Conservation (phyloP, 1,140 invertebrate species). For the honey bee (Apis mellifera) region DNA sequence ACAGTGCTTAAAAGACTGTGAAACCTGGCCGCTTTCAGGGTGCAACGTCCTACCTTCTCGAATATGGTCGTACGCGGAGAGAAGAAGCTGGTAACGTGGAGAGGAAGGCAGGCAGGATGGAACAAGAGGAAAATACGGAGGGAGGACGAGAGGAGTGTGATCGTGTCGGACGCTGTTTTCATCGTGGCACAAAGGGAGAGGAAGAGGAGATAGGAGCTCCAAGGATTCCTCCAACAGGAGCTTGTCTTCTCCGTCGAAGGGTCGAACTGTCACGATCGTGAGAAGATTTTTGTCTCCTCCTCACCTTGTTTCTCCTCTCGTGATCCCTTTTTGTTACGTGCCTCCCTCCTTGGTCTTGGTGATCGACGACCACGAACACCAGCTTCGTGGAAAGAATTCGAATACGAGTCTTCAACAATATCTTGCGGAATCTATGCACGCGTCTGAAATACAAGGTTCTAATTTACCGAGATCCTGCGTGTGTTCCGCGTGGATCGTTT, state of each 20-base stretch:
- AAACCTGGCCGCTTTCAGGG: constrained; percentile 54
- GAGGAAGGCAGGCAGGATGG: background rate
- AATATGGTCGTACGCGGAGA: constrained; percentile 54
- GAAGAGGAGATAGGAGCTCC: background rate
- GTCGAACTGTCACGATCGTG: constrained; percentile 46
- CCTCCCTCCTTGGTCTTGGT: background rate
- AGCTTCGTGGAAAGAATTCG: constrained; percentile 2
- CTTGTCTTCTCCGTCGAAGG: constrained; percentile 27
- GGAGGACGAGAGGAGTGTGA: constrained; percentile 61
- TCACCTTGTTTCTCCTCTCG: constrained; percentile 26
- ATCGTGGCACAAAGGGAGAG: constrained; percentile 37
- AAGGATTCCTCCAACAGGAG: constrained; percentile 39
- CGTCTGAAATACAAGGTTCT: background rate
- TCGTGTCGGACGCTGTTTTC: background rate
- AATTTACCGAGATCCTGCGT: constrained; percentile 23
- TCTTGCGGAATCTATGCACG: constrained; percentile 5
- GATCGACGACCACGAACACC: constrained; percentile 14
- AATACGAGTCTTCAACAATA: constrained; percentile 10
- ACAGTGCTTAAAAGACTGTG: constrained; percentile 57
- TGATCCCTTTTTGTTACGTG: constrained; percentile 37
- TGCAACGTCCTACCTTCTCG: constrained; percentile 69
- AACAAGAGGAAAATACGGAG: constrained; percentile 38
- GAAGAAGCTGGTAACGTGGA: constrained; percentile 2
- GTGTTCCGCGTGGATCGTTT: background rate
- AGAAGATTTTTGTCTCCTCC: constrained; percentile 51